Conservation (phyloP, 2,113 vertebrate genomes). For the Natator depressus region DNA sequence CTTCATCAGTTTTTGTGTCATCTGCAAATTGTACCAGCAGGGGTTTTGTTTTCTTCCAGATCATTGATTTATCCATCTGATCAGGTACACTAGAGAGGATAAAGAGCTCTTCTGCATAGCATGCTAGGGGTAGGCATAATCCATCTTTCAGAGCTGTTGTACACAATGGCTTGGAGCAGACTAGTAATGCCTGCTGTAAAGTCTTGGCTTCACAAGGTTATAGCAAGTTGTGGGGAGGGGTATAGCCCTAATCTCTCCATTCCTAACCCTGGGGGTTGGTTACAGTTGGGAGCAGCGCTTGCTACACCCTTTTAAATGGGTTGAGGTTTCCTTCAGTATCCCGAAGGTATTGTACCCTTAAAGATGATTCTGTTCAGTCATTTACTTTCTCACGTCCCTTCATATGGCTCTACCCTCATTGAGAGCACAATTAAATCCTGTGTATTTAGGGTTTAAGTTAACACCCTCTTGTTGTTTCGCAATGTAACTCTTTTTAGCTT, state of each 20-base stretch:
- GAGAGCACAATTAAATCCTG: not conserved
- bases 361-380: not conserved
- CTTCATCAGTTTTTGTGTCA: conserved; percentile 70
- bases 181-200: not conserved
- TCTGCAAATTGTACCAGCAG: conserved; percentile 69
- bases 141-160: conserved; percentile 65
- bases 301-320: not conserved
- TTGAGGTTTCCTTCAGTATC: not conserved
- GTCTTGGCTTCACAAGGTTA: not conserved
- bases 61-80: conserved; percentile 53
- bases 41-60: conserved; percentile 69
- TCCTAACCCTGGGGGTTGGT: too few relatives aligned
- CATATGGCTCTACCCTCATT: not conserved
- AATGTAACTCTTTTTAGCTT: not conserved
- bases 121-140: conserved; percentile 52
- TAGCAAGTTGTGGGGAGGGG: not conserved
- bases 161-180: conserved; percentile 52
- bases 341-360: not conserved
- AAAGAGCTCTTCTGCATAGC: not conserved
- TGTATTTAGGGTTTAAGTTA: not conserved
- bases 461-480: not conserved
- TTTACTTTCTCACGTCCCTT: not conserved
- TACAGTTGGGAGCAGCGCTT: not conserved
- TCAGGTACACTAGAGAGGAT: conserved; percentile 44
- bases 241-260: not conserved